Evolutionary conservation across 64 coral and sea anemone genomes (phyloP), one percentile per base, ranked within the genome.

Genomic region (Montipora foliosa): DNA sequence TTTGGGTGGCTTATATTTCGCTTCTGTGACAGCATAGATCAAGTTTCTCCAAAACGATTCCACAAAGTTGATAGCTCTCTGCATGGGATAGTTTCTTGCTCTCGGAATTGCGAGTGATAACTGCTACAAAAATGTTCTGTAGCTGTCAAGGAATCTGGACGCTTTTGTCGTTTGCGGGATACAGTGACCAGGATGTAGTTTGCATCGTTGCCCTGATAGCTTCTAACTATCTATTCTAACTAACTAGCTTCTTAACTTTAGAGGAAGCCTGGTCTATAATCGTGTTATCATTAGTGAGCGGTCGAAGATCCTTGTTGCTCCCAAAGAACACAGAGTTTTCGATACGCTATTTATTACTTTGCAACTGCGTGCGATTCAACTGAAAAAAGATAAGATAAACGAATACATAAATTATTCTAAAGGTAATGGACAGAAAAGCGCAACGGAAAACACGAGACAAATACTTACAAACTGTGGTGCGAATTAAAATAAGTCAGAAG

Each of bases 1-100:
- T 13, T 91, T 91, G 14, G 89, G 75, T 7, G 89, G 75, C 21
- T 91, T 91, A 48, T 81, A 55, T 44, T 73, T 49, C n/a, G 77
- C 89, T 45, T 59, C 17, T 64, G 74, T 77, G 47, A 79, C 75
- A 46, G 89, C 89, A 79, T 90, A 90, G 15, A 90, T 70, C 29
- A 90, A 53, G 80, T 90, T 75, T 51, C 80, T 75, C 17, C 62
- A 76, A 81, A 90, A 90, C 11, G 89, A 90, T 48, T 90, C n/a
- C n/a, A 79, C 89, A 76, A 91, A 76, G n/a, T 19, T 91, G 57
- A 13, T 9, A 9, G 13, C 57, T 59, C 57, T 59, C 29, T 37
- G 29, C 29, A 13, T 6, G 57, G 6, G 57, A 59, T 59, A 13
- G 57, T 9, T 59, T 59, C 13, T 59, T 13, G 13, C 13, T 59